Evolutionary conservation across 2,113 vertebrate genomes (phyloP).

Genomic region (Phocoena phocoena): DNA sequence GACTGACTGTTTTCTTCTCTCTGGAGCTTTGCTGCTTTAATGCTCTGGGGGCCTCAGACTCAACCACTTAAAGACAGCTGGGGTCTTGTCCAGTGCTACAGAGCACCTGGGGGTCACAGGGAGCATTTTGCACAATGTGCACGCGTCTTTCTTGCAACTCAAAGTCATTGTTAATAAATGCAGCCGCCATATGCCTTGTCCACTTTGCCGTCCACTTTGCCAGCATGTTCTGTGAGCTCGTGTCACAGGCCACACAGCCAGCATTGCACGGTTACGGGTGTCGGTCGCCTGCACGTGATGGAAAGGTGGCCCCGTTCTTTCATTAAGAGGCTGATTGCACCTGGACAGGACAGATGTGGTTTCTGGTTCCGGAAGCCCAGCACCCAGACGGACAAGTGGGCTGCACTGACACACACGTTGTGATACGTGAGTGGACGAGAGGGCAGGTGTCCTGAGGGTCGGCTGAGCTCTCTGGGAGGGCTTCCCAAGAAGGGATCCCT

Average conservation of each 20-base stretch:
- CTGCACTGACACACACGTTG: rapidly evolving
- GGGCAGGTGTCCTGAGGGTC: background rate
- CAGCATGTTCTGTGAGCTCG: rapidly evolving
- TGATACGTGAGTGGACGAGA: rapidly evolving
- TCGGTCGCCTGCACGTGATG: rapidly evolving
- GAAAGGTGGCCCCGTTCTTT: rapidly evolving
- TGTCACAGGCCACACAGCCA: rapidly evolving
- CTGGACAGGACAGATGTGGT: rapidly evolving
- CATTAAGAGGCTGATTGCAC: rapidly evolving
- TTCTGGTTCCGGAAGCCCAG: background rate
- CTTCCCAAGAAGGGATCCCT: rapidly evolving
- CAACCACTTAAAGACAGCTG: rapidly evolving
- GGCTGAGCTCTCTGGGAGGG: too few species aligned
- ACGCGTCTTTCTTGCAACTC: background rate
- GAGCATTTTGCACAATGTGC: rapidly evolving
- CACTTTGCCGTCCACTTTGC: rapidly evolving
- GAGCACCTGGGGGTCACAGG: background rate
- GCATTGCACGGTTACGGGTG: rapidly evolving
- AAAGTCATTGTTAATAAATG: too few species aligned
- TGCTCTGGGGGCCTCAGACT: rapidly evolving
- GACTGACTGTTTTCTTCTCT: background rate
- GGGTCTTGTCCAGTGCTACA: rapidly evolving
- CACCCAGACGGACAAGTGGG: rapidly evolving
- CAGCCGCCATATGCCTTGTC: rapidly evolving
- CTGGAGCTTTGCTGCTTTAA: background rate